These are phyloP conservation scores for Danaus melanippus DNA, from an alignment of 1,140 invertebrate species.

Conservation along the genomic window DNA sequence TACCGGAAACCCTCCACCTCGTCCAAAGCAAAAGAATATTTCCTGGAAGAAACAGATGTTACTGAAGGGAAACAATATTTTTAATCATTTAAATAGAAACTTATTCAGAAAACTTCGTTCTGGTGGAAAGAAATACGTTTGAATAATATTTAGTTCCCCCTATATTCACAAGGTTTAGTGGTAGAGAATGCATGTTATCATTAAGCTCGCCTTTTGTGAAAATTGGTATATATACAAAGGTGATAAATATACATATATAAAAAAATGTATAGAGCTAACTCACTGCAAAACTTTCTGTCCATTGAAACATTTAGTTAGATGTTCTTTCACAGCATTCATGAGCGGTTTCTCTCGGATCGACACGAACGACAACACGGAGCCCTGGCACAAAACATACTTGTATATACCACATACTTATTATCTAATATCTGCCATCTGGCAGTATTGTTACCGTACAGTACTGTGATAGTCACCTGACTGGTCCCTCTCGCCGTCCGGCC, in stretches of 20 bases:
- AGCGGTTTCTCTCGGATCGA: constrained; percentile 84
- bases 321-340: constrained; percentile 84
- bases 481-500: constrained; percentile 95
- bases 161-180: background rate
- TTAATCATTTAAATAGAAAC: too few species aligned
- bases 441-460: background rate
- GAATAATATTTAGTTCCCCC: too few species aligned
- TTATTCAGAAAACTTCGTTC: too few species aligned
- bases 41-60: constrained; percentile 70
- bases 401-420: background rate
- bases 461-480: constrained; percentile 64
- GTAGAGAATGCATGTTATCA: background rate
- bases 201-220: background rate
- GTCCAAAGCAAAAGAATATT: constrained; percentile 94
- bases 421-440: too few species aligned
- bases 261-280: too few species aligned
- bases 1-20: constrained; percentile 97
- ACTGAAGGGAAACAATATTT: background rate
- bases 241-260: too few species aligned
- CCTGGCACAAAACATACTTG: constrained; percentile 69
- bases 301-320: constrained; percentile 77
- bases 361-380: constrained; percentile 95
- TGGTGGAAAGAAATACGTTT: too few species aligned
- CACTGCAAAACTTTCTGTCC: constrained; percentile 70
- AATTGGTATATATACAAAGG: too few species aligned